Base-by-base conservation (phyloP, 2,888 invertebrate genomes). In the Hypomecis punctinalis region DNA sequence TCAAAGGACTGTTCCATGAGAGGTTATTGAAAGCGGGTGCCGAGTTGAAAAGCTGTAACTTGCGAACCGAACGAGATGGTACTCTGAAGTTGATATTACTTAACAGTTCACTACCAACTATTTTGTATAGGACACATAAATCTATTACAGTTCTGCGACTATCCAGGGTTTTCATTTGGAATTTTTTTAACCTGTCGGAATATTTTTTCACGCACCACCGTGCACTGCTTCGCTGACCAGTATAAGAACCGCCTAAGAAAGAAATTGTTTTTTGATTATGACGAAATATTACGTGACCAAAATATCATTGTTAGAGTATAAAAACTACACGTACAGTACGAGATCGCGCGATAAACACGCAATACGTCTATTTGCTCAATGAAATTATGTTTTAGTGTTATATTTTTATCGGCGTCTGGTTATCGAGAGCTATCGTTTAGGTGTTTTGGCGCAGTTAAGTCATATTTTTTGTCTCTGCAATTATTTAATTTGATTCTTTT, bases 301-400 rank as follows among this genome's bases (percentile, higher is more conserved):
- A 85, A 82, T 82, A 82, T 74, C 68, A 74, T 75, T 73, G 68
- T 75, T 73, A 68, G 58, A 68, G 73, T 73, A 68, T 65, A 70
- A 70, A 68, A 77, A 72, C 74, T 76, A 77, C 76, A 81, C 77
- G 80, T 76, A 72, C 64, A 65, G 76, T 49, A 52, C 53, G 48
- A 66, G 82, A 84, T 85, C 68, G 49, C 40, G 57, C 69, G 86
- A 86, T 86, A 85, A 79, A 74, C 87, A 88, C 85, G 88, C 88
- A 74, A 87, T 82, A 75, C 61, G 57, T 73, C 81, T 83, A 85
- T 87, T 86, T 84, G 68, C 76, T 83, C 79, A 84, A 86, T 86
- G 82, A 78, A 84, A 78, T 79, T 78, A 76, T 71, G 73, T 75
- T 70, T 74, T 68, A 65, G 67, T 69, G 64, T 72, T 71, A 75